Evolutionary conservation across 2,797 vertebrate species (phyloP), one percentile per base, ranked within the genome.

Genomic region (Buphagus erythrorhynchus): DNA sequence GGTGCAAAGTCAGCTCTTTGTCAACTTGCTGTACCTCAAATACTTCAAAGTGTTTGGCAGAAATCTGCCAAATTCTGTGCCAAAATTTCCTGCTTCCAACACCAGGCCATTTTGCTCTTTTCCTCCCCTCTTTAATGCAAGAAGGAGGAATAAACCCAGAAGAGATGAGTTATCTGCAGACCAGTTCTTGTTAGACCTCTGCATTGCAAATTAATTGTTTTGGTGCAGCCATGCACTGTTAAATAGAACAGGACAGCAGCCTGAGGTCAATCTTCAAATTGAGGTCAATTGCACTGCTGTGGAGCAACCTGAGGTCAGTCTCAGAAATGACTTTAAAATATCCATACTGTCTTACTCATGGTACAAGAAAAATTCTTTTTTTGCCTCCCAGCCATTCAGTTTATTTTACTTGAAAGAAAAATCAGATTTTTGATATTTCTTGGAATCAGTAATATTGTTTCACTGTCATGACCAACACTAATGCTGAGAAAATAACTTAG

Each of bases 401-500:
- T 90, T 83, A 69, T 94, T 91, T 93, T 80, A 54, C 42, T 43
- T 33, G 1, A 5, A 3, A 38, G 61, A 69, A 92, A 95, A 80
- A 24, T 19, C 29, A 62, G 18, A 58, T 91, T 11, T 69, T 86
- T 66, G 38, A 31, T 94, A 86, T 93, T 95, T 96, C 58, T 88
- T 85, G 35, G 26, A 85, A 49, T 68, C 28, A 51, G 78, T 76
- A 95, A 90, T 94, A 89, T 73, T 93, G 36, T 95, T 95, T 91
- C 85, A 73, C 86, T 74, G 65, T 71, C 88, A 55, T 68, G 86
- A 71, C 58, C 88, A 96, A 86, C 62, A 51, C 20, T 90, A 95
- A 93, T 75, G 57, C 88, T 86, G 77, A 85, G 67, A 95, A 97
- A 94, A 91, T 83, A 94, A 94, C 71, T 82, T 89, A 95, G 95